These are phyloP conservation scores for Coracias cyanogaster DNA, from an alignment of 2,797 vertebrate genomes.

Conservation along the genomic window DNA sequence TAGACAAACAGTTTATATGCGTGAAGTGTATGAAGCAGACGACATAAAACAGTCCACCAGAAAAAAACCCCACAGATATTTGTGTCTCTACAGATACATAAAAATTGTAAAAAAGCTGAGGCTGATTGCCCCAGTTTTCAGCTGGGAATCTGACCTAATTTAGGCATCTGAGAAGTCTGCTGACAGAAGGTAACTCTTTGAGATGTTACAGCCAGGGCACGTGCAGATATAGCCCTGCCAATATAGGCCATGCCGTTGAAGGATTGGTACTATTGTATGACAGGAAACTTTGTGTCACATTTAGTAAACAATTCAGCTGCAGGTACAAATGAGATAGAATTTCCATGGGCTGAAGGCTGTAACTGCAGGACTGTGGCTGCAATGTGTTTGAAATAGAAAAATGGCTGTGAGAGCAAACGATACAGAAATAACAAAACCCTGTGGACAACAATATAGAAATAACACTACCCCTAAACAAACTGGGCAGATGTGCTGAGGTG, in stretches of 20 bases:
- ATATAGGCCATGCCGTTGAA: accelerated
- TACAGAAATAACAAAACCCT: background rate
- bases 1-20: accelerated
- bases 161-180: background rate
- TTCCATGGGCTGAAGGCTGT: background rate
- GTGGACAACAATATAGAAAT: background rate
- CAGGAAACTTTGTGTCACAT: background rate
- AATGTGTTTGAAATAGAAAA: background rate
- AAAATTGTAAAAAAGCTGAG: background rate
- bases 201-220: background rate
- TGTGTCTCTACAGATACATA: background rate
- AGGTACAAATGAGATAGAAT: background rate
- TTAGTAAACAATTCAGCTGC: background rate
- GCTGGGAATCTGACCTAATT: background rate
- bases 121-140: background rate
- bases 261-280: accelerated
- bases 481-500: background rate
- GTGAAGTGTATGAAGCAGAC: background rate
- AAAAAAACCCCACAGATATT: background rate
- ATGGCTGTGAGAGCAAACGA: background rate
- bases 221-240: background rate
- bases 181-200: background rate
- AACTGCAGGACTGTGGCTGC: background rate
- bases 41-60: background rate
- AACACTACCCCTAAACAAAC: background rate